Evolutionary conservation across 2,888 invertebrate species (phyloP), one percentile per base, ranked within the genome.

Genomic region (Holacanthella duospinosa): DNA sequence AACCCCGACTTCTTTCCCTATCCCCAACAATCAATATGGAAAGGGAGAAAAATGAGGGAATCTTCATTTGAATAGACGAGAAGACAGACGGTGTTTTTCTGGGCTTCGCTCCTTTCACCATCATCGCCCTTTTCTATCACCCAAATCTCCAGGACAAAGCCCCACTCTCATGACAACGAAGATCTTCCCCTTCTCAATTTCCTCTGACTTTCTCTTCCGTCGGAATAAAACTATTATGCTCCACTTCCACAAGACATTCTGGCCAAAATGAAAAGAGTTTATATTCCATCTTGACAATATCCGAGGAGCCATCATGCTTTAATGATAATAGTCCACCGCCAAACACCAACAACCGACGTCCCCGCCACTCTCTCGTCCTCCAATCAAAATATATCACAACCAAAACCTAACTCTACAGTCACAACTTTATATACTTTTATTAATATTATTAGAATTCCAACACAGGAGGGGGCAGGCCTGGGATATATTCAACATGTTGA

Each of bases 31-130:
- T 67, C 69, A 69, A 69, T 69, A 69, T 69, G 69, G 66, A 67
- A 69, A 67, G 63, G 61, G 48, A 21, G 21, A 48, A 48, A 48
- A 48, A 48, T 48, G n/a, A 21, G 12, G 19, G 27, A 62, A 48
- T 60, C 63, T 59, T 67, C 67, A 69, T 69, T 69, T 69, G 69
- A 69, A 69, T 69, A 69, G 64, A 63, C 58, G 62, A 65, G 66
- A 68, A 66, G 63, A 61, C 66, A 59, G 16, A 48, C 48, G 4
- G 25, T 16, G 12, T 55, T 58, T 58, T 58, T 29, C 28, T 29
- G 29, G n/a, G 4, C 36, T 36, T 27, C 55, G 25, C 36, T 28
- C n/a, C 58, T 58, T 29, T 58, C 29, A 58, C 58, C 58, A 58
- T 29, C 29, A 58, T 29, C 28, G 19, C 36, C 58, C 28, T 21